Evolutionary conservation across 2,888 invertebrate species (phyloP).

Genomic region (Idaea straminata): DNA sequence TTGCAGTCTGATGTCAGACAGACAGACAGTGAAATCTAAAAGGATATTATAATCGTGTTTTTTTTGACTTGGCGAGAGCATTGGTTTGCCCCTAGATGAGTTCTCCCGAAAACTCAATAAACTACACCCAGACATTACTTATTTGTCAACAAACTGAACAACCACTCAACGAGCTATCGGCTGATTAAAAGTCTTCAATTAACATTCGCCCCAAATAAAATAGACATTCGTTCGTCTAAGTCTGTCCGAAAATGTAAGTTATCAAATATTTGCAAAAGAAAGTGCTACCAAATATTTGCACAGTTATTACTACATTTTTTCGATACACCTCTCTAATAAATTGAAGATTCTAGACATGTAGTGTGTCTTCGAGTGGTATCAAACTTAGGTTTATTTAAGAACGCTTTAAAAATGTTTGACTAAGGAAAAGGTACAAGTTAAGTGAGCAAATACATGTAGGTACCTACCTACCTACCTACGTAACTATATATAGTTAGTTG

Average conservation of each 20-base stretch:
- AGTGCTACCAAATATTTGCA: slow-evolving; percentile 27
- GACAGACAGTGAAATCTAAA: too few species aligned
- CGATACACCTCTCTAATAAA: slow-evolving; percentile 20
- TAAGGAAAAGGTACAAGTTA: not conserved
- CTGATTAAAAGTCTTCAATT: not conserved
- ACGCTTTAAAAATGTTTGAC: not conserved
- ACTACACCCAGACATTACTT: not conserved
- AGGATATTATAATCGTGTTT: too few species aligned
- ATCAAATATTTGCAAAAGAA: slow-evolving; percentile 21
- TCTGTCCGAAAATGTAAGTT: slow-evolving; percentile 19
- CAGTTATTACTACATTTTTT: slow-evolving; percentile 16
- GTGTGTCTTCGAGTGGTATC: not conserved
- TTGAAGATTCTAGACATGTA: slow-evolving; percentile 9
- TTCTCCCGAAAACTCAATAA: too few species aligned
- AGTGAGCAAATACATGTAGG: not conserved
- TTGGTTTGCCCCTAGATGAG: too few species aligned
- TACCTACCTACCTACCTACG: too few species aligned
- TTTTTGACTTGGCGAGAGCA: too few species aligned
- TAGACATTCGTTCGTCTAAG: slow-evolving; percentile 10
- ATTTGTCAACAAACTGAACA: not conserved
- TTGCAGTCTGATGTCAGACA: too few species aligned
- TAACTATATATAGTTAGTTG: not conserved
- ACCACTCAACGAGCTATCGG: not conserved
- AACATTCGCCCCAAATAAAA: not conserved
- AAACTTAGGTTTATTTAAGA: not conserved